A percentile compares a stretch with the other conserved stretches of the same genome.
These are phyloP conservation scores for Enteromius afrohamiltoni DNA, from an alignment of 2,797 vertebrate genomes.

Conservation along the genomic window DNA sequence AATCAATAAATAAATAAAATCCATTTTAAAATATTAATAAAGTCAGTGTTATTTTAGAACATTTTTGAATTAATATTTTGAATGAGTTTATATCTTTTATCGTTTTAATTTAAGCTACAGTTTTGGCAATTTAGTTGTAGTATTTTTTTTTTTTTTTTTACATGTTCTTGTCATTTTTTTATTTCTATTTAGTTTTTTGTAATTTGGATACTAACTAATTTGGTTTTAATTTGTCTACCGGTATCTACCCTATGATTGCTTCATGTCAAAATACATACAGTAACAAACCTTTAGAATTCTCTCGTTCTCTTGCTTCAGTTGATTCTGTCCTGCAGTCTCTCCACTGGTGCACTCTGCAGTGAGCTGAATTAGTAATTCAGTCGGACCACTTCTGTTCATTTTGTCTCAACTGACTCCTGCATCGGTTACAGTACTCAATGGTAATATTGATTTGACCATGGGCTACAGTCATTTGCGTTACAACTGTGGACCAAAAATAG, in stretches of 20 bases:
- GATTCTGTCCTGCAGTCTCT: constrained; percentile 54
- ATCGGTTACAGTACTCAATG: constrained; percentile 45
- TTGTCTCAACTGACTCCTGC: constrained; percentile 39
- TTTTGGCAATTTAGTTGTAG: too few relatives aligned
- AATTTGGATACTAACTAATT: too few relatives aligned
- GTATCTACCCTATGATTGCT: background rate
- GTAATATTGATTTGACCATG: constrained; percentile 42
- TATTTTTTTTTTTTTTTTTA: too few relatives aligned
- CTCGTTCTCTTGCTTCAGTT: constrained; percentile 34
- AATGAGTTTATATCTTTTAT: background rate
- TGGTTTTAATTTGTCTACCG: too few relatives aligned
- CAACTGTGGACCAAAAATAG: constrained; percentile 28
- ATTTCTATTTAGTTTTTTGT: background rate
- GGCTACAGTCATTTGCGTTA: constrained; percentile 28
- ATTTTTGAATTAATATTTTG: too few relatives aligned
- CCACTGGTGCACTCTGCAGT: constrained; percentile 49
- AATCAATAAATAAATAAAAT: background rate
- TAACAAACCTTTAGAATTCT: background rate
- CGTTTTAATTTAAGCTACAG: background rate
- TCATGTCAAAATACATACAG: background rate
- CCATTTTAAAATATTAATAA: background rate
- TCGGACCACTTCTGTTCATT: constrained; percentile 58
- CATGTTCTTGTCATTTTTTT: too few relatives aligned
- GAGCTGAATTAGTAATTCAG: constrained; percentile 52
- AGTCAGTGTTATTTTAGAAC: background rate